Percentiles rank a stretch among this genome's conserved stretches.
These are phyloP conservation scores for Pachliopta kotzebuea DNA, from an alignment of 2,888 invertebrate genomes.

Conservation along the genomic window DNA sequence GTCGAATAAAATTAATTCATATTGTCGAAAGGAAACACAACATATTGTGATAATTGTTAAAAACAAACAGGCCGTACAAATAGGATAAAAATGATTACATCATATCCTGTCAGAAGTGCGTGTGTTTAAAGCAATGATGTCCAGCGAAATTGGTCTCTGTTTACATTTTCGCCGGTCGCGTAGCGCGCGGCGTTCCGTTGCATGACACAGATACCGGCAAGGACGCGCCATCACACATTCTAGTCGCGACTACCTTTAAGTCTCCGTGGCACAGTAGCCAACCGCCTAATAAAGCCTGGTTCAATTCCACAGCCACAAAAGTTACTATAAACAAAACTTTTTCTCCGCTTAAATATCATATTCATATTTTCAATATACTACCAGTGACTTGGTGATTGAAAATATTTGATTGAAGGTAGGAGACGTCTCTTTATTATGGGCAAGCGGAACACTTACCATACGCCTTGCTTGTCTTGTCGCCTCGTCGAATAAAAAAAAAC, in stretches of 20 bases:
- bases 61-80: background rate
- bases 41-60: too few relatives aligned
- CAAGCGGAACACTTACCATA: too few relatives aligned
- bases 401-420: too few relatives aligned
- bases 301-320: background rate
- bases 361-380: background rate
- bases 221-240: constrained; percentile 40
- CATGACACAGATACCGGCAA: constrained; percentile 41
- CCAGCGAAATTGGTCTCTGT: constrained; percentile 28
- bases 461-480: too few relatives aligned
- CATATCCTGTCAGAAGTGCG: background rate
- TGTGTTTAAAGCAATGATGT: background rate
- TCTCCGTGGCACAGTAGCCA: background rate
- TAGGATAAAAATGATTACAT: background rate
- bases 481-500: too few relatives aligned
- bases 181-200: constrained; percentile 32
- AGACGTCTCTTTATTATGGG: too few relatives aligned
- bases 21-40: too few relatives aligned
- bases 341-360: background rate
- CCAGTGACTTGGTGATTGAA: too few relatives aligned
- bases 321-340: too few relatives aligned
- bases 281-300: background rate
- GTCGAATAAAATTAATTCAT: too few relatives aligned
- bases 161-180: constrained; percentile 37
- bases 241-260: constrained; percentile 32